Base-by-base conservation (phyloP, 2,888 invertebrate genomes). In the Troglohyphantes excavatus region DNA sequence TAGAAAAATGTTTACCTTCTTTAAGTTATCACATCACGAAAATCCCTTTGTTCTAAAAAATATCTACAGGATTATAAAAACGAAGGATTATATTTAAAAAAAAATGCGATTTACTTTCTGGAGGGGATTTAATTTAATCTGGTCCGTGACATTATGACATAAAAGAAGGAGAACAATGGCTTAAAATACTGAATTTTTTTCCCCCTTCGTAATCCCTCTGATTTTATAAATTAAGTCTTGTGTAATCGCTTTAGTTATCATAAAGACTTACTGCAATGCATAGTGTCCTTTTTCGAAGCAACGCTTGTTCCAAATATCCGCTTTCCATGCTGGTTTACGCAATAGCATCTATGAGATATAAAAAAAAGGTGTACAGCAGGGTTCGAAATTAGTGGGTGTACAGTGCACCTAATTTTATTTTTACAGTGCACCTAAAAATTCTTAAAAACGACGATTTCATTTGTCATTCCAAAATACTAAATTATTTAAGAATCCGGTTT, bases 251-350 rank as follows among this genome's bases (percentile, higher is more conserved):
- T 53, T 53, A 53, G 13, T n/a, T 21, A n/a, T n/a, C 2, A 26
- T 13, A 59, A 39, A 83, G 53, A 92, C 94, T 94, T 94, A 96
- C 96, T 95, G 93, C 96, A 96, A 91, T 95, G 95, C 96, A 96
- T 96, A 82, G 95, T 94, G 81, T 93, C 93, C 2, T 95, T 94
- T 83, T 95, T 93, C 46, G 93, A 93, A 92, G 94, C 94, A 95
- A 95, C 95, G 92, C 95, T 95, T 94, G 95, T 95, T 92, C 96
- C 96, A 93, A 95, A 96, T 93, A 96, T 95, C 93, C 96, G 94
- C 61, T 94, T 94, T 61, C 96, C 96, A 75, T 93, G 92, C 91
- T 93, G 93, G 93, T 95, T 94, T 84, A 94, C 95, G 93, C 96
- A 96, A 93, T 95, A 96, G 93, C 96, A 96, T 93, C 96, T 95